These are phyloP conservation scores for Brassicogethes aeneus DNA, from an alignment of 2,888 invertebrate species.

Conservation along the genomic window DNA sequence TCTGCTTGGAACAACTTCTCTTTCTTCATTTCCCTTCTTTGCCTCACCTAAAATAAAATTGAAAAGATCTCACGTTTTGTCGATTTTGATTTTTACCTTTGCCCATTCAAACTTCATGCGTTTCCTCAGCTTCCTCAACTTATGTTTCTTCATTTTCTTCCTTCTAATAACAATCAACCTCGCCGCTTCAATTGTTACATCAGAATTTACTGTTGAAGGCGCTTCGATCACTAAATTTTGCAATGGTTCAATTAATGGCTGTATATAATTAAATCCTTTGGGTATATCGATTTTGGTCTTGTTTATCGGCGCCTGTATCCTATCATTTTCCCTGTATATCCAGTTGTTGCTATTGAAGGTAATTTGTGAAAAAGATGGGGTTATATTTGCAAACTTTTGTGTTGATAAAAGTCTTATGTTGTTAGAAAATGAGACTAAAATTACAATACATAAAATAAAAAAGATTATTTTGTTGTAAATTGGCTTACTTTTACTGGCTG, in stretches of 20 bases:
- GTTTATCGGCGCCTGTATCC: conserved; percentile 25
- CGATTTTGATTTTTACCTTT: conserved; percentile 42
- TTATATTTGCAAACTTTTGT: conserved; percentile 7
- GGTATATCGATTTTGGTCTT: conserved; percentile 24
- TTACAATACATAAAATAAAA: too few relatives aligned
- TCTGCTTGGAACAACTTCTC: conserved; percentile 71
- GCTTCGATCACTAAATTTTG: conserved; percentile 22
- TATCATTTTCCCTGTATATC: conserved; percentile 31
- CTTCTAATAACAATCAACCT: conserved; percentile 68
- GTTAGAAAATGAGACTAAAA: too few relatives aligned
- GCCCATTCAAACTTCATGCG: conserved; percentile 70
- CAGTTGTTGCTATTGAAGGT: conserved; percentile 22
- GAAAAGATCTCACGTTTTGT: not conserved
- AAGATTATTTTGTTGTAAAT: too few relatives aligned
- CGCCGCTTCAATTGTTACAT: conserved; percentile 59
- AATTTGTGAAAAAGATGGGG: conserved; percentile 6
- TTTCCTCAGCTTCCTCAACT: conserved; percentile 69
- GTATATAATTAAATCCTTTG: conserved; percentile 22
- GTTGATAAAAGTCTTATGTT: not conserved
- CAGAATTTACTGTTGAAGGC: conserved; percentile 23
- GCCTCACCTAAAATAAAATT: conserved; percentile 45
- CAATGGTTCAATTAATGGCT: conserved; percentile 21
- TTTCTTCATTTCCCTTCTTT: conserved; percentile 60
- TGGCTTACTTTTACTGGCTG: too few relatives aligned
- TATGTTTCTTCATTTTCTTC: conserved; percentile 82